These are phyloP conservation scores for Puma concolor DNA, from an alignment of 2,113 vertebrate species.

Conservation along the genomic window DNA sequence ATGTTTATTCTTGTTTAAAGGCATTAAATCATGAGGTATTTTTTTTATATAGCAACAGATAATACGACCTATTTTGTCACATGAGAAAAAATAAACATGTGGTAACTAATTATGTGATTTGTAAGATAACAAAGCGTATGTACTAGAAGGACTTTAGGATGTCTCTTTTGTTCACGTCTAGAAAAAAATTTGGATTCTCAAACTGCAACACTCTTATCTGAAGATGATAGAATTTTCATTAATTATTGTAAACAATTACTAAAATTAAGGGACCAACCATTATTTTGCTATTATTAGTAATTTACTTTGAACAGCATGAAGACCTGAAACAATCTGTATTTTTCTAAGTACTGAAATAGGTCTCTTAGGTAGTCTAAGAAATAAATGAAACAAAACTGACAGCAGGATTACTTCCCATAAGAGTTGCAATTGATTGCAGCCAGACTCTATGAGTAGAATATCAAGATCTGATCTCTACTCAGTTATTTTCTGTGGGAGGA, in stretches of 20 bases:
- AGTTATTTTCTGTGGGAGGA: neutral
- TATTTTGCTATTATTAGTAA: slow-evolving; percentile 49
- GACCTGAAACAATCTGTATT: neutral
- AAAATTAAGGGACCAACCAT: neutral
- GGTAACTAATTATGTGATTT: neutral
- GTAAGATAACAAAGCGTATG: neutral
- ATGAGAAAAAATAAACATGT: neutral
- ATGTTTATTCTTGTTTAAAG: neutral
- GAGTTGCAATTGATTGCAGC: neutral
- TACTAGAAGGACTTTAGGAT: neutral
- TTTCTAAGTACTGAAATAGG: slow-evolving; percentile 34
- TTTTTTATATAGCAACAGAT: neutral
- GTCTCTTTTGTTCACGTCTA: neutral
- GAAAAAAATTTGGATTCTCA: neutral
- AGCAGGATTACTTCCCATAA: neutral
- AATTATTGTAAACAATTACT: neutral
- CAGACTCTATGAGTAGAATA: neutral
- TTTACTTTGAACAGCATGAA: slow-evolving; percentile 37
- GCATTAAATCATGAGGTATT: neutral
- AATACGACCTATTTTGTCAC: neutral
- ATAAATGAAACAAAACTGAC: neutral
- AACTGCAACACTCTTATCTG: neutral
- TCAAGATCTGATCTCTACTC: slow-evolving; percentile 3
- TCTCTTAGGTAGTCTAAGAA: neutral
- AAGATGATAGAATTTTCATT: slow-evolving; percentile 37